Evolutionary conservation across 1,140 invertebrate genomes (phyloP).

Genomic region (Thrips palmi): DNA sequence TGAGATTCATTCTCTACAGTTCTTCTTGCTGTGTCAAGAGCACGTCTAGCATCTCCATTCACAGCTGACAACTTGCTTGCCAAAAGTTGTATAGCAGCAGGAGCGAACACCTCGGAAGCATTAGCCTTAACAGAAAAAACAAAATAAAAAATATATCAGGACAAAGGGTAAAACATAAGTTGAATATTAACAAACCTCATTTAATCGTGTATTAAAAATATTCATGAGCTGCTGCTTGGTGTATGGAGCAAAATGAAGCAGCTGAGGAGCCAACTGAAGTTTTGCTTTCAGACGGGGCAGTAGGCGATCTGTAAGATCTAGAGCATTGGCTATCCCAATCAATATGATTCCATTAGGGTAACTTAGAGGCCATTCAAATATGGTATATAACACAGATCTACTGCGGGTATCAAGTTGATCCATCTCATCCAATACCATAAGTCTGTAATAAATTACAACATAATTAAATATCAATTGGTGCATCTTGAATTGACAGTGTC

Average conservation of each 20-base stretch:
- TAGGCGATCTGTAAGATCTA: constrained; percentile 84
- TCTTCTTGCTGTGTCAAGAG: constrained; percentile 74
- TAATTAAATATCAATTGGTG: constrained; percentile 6
- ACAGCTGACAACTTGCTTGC: constrained; percentile 88
- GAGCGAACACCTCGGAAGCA: constrained; percentile 52
- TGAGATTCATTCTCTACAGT: constrained; percentile 48
- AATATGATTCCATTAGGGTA: constrained; percentile 53
- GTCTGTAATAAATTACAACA: constrained; percentile 28
- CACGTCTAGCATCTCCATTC: constrained; percentile 84
- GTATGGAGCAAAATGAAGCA: constrained; percentile 89
- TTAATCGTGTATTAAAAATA: constrained; percentile 63
- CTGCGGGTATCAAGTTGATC: constrained; percentile 74
- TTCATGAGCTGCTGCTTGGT: constrained; percentile 70
- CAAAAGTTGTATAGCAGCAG: constrained; percentile 67
- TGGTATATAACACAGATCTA: constrained; percentile 75
- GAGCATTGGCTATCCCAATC: constrained; percentile 88
- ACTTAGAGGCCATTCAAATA: constrained; percentile 83
- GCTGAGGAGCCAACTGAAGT: constrained; percentile 43
- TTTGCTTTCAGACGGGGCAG: constrained; percentile 66
- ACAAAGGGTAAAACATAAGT: background rate
- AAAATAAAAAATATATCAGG: constrained; percentile 2
- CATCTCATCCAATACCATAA: constrained; percentile 90
- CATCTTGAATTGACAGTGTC: constrained; percentile 1
- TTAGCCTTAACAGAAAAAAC: constrained; percentile 25
- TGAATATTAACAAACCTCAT: constrained; percentile 27